phyloP scores from a whole-genome alignment of 2,888 invertebrate species.

The Iphiclides podalirius region DNA sequence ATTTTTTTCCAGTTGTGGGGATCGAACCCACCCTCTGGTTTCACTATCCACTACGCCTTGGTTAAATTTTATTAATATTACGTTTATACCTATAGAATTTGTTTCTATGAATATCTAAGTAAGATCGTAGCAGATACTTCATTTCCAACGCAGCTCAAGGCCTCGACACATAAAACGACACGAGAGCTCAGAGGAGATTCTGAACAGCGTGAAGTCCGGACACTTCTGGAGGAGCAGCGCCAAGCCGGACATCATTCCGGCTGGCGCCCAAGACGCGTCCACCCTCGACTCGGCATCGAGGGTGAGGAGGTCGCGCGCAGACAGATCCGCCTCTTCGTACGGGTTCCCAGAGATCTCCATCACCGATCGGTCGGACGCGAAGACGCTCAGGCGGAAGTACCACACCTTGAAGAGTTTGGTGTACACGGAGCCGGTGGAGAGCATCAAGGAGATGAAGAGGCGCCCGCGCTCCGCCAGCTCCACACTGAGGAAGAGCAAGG shows the following conservation, averaged over 20 bases:
- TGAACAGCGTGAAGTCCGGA: slow-evolving; percentile 61
- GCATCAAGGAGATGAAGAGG: slow-evolving; percentile 56
- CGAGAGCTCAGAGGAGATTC: slow-evolving; percentile 63
- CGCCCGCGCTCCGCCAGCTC: slow-evolving; percentile 70
- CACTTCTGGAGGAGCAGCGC: slow-evolving; percentile 64
- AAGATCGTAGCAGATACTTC: no score
- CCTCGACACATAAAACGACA: slow-evolving; percentile 46
- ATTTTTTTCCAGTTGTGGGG: no score
- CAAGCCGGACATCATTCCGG: slow-evolving; percentile 69
- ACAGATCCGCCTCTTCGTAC: slow-evolving; percentile 52
- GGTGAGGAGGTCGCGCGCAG: slow-evolving; percentile 46
- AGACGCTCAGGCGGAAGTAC: slow-evolving; percentile 46
- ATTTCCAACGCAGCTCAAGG: slow-evolving; percentile 44
- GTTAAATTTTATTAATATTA: no score
- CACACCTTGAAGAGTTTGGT: slow-evolving; percentile 60
- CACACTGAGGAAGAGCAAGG: slow-evolving; percentile 61
- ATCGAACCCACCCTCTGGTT: no score
- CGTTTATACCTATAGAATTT: no score
- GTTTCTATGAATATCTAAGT: no score
- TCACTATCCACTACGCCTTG: no score
- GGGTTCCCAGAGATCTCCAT: slow-evolving; percentile 71
- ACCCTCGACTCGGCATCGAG: slow-evolving; percentile 42
- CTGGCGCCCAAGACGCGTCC: slow-evolving; percentile 45
- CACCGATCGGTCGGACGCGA: slow-evolving; percentile 58
- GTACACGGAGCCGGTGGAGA: slow-evolving; percentile 68